Percentiles rank a stretch among this genome's conserved stretches.
Conservation (phyloP, 2,888 invertebrate genomes). For the Patella ulyssiponensis region DNA sequence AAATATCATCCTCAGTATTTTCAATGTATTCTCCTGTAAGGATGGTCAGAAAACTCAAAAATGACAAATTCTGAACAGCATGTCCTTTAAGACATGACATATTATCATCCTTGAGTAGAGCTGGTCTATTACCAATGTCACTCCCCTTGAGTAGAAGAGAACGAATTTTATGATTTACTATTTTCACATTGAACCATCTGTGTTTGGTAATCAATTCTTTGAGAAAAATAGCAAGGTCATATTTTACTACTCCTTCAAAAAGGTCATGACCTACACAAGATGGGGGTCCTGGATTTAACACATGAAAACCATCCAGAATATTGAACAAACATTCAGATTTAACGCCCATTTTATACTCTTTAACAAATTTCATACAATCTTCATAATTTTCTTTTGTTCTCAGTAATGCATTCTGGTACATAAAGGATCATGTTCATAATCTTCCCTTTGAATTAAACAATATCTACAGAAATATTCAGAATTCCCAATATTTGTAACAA, state of each 20-base stretch:
- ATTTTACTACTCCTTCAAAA: background rate
- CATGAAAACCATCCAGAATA: background rate
- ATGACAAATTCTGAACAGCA: no score
- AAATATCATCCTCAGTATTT: no score
- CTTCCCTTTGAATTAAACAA: background rate
- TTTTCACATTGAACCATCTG: no score
- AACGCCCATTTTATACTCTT: background rate
- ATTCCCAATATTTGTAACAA: background rate
- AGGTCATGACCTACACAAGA: background rate
- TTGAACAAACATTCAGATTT: background rate
- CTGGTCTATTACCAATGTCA: no score
- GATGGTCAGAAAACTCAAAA: no score
- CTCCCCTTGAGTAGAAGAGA: no score
- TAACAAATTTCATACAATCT: background rate
- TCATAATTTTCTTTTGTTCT: background rate
- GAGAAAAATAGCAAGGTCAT: no score
- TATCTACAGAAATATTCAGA: background rate
- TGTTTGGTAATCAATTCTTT: no score
- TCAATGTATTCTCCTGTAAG: no score
- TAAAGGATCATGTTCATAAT: background rate
- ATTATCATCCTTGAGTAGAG: no score
- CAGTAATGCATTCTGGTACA: background rate
- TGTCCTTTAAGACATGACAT: no score
- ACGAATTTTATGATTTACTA: no score
- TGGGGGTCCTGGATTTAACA: background rate